Evolutionary conservation across 1,140 invertebrate species (phyloP).

Genomic region (Kradibia gibbosae): DNA sequence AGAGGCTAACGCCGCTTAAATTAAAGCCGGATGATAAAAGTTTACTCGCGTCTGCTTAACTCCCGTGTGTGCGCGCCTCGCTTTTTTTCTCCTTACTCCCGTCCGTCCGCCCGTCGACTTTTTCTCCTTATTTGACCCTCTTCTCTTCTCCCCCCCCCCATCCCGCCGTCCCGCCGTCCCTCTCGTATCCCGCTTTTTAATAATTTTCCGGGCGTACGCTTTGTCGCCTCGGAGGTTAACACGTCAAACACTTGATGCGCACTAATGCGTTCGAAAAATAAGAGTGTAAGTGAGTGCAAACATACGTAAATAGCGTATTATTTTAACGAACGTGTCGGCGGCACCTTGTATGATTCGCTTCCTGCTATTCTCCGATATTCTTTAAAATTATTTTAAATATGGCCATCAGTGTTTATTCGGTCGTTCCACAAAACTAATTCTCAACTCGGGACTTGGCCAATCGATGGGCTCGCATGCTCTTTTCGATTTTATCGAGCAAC

Average conservation of each 20-base stretch:
- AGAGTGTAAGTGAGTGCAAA: not conserved
- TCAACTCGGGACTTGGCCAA: no score
- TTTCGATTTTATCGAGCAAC: no score
- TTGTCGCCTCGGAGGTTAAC: not conserved
- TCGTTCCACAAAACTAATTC: no score
- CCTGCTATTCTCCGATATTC: not conserved
- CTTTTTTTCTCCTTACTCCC: slow-evolving; percentile 45
- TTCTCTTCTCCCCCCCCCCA: no score
- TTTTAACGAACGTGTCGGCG: not conserved
- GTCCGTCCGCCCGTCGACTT: slow-evolving; percentile 7
- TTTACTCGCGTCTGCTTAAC: slow-evolving; percentile 48
- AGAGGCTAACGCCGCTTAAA: slow-evolving; percentile 69
- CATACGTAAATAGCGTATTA: slow-evolving; percentile 7
- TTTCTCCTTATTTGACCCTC: slow-evolving; percentile 49
- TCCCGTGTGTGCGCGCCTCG: slow-evolving; percentile 51
- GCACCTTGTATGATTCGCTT: not conserved
- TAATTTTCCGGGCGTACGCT: slow-evolving; percentile 18
- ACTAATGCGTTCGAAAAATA: not conserved
- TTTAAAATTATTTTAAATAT: not conserved
- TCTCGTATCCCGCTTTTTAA: slow-evolving; percentile 38
- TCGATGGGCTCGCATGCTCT: no score
- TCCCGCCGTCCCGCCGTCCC: not conserved
- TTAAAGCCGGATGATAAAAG: slow-evolving; percentile 73
- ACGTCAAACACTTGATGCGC: slow-evolving; percentile 24
- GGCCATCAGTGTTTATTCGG: not conserved